Conservation (phyloP, 2,113 vertebrate genomes). For the Myotis davidii region DNA sequence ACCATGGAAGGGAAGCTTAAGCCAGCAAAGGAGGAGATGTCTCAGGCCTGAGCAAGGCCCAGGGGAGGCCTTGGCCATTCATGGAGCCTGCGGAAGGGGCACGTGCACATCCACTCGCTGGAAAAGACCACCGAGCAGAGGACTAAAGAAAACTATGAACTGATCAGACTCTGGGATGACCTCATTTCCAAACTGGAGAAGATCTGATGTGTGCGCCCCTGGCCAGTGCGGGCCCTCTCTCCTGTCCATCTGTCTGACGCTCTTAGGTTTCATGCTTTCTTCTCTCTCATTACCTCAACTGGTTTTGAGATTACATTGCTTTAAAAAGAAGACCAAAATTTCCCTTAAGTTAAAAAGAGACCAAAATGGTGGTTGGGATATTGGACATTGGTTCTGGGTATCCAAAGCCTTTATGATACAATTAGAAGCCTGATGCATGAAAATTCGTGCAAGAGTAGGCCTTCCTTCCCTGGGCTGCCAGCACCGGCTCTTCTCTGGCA, state of each 20-base stretch:
- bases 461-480: too few species aligned
- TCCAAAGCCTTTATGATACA: neutral
- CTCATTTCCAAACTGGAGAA: neutral
- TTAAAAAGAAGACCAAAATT: neutral
- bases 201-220: neutral
- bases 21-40: too few species aligned
- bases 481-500: too few species aligned
- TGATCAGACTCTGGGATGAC: neutral
- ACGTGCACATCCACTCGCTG: neutral
- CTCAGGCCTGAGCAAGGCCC: conserved; percentile 80
- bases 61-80: neutral
- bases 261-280: neutral
- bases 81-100: neutral
- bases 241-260: neutral
- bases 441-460: too few species aligned
- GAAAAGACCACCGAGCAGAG: neutral
- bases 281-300: neutral
- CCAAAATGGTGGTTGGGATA: neutral
- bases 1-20: neutral
- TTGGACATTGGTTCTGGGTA: neutral
- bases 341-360: neutral
- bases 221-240: neutral
- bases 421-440: too few species aligned
- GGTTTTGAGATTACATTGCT: neutral
- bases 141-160: neutral